These are phyloP conservation scores for Sialis lutaria DNA, from an alignment of 2,888 invertebrate genomes.

Conservation along the genomic window DNA sequence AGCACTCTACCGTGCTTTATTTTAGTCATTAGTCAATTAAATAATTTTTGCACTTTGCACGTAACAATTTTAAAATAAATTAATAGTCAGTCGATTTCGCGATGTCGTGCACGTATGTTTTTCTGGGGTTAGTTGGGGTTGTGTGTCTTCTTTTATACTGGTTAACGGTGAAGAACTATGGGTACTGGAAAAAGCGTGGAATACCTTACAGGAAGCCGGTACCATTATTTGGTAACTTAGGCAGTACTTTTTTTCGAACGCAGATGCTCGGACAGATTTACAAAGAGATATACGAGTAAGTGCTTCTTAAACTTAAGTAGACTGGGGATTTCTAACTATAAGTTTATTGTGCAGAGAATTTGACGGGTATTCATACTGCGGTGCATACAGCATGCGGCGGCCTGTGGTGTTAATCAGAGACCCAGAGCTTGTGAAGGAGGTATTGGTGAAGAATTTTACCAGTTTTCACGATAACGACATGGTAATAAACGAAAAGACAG, in stretches of 20 bases:
- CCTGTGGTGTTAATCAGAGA: conserved; percentile 18
- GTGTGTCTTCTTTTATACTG: not conserved
- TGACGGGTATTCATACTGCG: conserved; percentile 15
- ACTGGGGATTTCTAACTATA: too few relatives aligned
- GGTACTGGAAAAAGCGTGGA: conserved; percentile 22
- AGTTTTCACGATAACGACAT: conserved; percentile 14
- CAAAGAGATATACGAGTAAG: conserved; percentile 23
- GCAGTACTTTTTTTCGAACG: conserved; percentile 15
- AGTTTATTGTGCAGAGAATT: conserved; percentile 6
- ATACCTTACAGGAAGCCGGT: conserved; percentile 22
- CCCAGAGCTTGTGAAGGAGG: conserved; percentile 17
- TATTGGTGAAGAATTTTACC: conserved; percentile 19
- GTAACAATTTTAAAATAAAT: too few relatives aligned
- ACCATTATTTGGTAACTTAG: conserved; percentile 21
- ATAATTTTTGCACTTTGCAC: too few relatives aligned
- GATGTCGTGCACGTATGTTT: too few relatives aligned
- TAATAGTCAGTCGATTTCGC: too few relatives aligned
- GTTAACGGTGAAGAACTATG: conserved; percentile 9
- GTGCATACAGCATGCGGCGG: conserved; percentile 16
- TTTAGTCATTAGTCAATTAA: too few relatives aligned
- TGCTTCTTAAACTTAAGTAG: conserved; percentile 1
- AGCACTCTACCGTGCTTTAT: too few relatives aligned
- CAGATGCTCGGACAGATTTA: conserved; percentile 19
- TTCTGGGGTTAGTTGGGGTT: too few relatives aligned
- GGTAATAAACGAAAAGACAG: conserved; percentile 19